A percentile compares a stretch with the other conserved stretches of the same genome.
Conservation (phyloP, 1,140 invertebrate species). For the Aporrectodea caliginosa region DNA sequence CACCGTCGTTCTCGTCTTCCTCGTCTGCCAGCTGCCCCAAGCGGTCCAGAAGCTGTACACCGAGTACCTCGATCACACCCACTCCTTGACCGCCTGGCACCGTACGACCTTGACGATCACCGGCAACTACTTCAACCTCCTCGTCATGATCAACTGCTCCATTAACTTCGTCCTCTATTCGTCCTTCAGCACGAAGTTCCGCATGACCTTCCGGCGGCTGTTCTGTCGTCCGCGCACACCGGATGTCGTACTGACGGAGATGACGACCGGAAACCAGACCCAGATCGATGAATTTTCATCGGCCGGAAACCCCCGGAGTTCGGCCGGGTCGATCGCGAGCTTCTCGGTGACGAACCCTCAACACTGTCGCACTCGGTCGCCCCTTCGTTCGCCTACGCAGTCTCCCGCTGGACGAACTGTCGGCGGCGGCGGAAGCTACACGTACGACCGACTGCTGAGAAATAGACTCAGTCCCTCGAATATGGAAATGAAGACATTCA, state of each 20-base stretch:
- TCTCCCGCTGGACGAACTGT: too few relatives aligned
- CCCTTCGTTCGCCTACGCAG: neutral
- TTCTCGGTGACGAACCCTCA: neutral
- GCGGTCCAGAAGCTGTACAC: constrained; percentile 28
- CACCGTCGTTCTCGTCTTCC: constrained; percentile 31
- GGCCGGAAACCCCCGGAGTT: neutral
- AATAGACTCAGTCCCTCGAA: neutral
- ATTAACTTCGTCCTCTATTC: constrained; percentile 76
- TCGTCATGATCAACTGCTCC: constrained; percentile 67
- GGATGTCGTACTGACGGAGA: neutral
- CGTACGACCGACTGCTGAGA: neutral
- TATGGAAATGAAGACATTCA: neutral
- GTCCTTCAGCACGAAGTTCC: constrained; percentile 70
- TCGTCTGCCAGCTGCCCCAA: constrained; percentile 30
- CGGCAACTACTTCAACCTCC: constrained; percentile 70
- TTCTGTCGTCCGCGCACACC: constrained; percentile 56
- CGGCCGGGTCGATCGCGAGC: neutral
- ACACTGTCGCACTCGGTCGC: neutral
- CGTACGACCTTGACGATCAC: constrained; percentile 59
- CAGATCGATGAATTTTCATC: neutral
- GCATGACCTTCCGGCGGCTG: constrained; percentile 66
- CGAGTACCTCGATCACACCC: constrained; percentile 44
- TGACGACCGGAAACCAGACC: neutral
- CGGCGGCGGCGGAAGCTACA: neutral
- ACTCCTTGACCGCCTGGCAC: constrained; percentile 53